Percentiles rank a stretch among this genome's conserved stretches.
These are phyloP conservation scores for Chelonus insularis DNA, from an alignment of 1,140 invertebrate species.

Conservation along the genomic window DNA sequence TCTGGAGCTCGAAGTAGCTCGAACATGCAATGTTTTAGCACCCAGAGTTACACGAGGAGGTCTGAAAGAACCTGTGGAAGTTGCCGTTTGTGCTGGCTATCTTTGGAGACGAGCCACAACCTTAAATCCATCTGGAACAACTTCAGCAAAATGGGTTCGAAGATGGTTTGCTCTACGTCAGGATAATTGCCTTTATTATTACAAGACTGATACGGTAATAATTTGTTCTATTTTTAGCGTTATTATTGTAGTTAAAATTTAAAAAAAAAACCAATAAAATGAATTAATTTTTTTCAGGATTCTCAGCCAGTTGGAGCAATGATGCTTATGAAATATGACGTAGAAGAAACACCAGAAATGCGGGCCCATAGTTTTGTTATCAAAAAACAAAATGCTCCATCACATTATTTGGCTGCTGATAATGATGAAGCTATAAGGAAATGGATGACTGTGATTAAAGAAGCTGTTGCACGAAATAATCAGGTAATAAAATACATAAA, in stretches of 20 bases:
- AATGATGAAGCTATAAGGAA: constrained; percentile 72
- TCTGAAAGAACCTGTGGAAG: constrained; percentile 63
- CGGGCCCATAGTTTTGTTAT: constrained; percentile 71
- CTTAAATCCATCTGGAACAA: constrained; percentile 55
- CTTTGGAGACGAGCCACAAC: constrained; percentile 71
- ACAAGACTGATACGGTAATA: constrained; percentile 83
- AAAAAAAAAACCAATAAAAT: constrained; percentile 22
- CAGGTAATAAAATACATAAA: constrained; percentile 61
- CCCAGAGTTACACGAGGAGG: constrained; percentile 53
- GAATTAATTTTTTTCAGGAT: constrained; percentile 63
- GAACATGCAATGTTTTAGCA: constrained; percentile 80
- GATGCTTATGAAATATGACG: constrained; percentile 81
- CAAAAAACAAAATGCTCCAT: constrained; percentile 74
- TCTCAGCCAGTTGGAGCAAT: constrained; percentile 87
- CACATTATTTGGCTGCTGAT: constrained; percentile 81
- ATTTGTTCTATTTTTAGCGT: neutral
- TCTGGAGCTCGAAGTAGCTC: constrained; percentile 83
- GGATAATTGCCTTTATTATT: constrained; percentile 94
- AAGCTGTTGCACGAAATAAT: constrained; percentile 69
- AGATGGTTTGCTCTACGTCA: constrained; percentile 89
- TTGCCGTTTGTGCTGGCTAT: constrained; percentile 75
- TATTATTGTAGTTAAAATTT: neutral
- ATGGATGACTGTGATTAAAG: constrained; percentile 76
- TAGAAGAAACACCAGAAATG: constrained; percentile 68
- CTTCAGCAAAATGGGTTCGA: constrained; percentile 77